Percentiles rank a stretch among this genome's conserved stretches.
Evolutionary conservation across 2,797 vertebrate species (phyloP).

Genomic region (Anas bahamensis): DNA sequence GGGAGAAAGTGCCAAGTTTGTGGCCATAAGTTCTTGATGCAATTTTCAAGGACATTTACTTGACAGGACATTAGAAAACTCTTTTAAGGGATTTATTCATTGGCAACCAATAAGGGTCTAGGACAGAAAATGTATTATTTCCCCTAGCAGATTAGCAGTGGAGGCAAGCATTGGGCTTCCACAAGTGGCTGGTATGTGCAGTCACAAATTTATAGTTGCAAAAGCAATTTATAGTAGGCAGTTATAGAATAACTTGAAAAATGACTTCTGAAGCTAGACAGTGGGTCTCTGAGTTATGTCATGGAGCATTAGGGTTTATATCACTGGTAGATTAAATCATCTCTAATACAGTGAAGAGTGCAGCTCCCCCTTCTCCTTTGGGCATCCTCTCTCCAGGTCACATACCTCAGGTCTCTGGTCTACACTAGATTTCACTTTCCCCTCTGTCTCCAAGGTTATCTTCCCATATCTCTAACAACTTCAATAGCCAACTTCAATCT

Average conservation of each 20-base stretch:
- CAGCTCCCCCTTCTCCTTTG: background rate
- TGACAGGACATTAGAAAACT: background rate
- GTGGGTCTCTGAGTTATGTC: background rate
- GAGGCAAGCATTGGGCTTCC: accelerated
- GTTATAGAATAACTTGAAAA: background rate
- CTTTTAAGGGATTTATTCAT: background rate
- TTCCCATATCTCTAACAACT: background rate
- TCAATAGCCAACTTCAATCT: background rate
- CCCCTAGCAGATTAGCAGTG: background rate
- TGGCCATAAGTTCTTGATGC: background rate
- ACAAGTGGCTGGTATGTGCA: background rate
- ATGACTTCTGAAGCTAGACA: background rate
- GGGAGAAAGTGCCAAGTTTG: background rate
- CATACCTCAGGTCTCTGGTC: background rate
- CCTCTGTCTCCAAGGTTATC: background rate
- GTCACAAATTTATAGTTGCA: background rate
- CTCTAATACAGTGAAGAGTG: background rate
- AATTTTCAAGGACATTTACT: background rate
- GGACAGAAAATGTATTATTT: background rate
- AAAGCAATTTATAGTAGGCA: background rate
- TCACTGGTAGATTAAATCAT: background rate
- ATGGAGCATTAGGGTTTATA: background rate
- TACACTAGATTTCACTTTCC: background rate
- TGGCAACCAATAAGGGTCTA: background rate
- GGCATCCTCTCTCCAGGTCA: background rate